Evolutionary conservation across 2,113 vertebrate genomes (phyloP), one percentile per base, ranked within the genome.

Genomic region (Pterocles burchelli): DNA sequence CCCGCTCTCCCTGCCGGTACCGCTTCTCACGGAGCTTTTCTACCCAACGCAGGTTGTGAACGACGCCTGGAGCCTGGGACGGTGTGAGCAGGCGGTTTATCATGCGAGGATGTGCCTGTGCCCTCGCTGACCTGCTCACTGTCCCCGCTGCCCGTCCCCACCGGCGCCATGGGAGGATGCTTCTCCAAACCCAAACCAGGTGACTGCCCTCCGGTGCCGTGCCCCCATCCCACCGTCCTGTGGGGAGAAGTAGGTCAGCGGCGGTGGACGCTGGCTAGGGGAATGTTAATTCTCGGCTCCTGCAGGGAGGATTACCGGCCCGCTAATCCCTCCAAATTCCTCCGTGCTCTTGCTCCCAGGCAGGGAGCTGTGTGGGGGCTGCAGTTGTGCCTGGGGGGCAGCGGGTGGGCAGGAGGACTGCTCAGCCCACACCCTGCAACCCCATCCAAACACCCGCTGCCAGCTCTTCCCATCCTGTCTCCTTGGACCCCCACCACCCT

Each of bases 181-280:
- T 99, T 99, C 98, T 99, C 99, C 97, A 99, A 99, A 98, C 98
- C 99, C 96, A 99, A 99, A 97, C 98, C 99, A 99, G 99, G 99
- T 99, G 97, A 98, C 74, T 45, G 58, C 68, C 48, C 74, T 63
- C 68, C 92, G 31, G 85, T 68, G 34, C 93, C 68, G 28, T 75
- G 91, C 92, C 88, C 84, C 89, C 83, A 0, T 18, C 81, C 54
- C 29, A 0, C 43, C 4, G 9, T 4, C 13, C 61, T 1, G 0
- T 11, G 68, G 36, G 41, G 31, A 87, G 85, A 96, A 91, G 59
- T 95, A 98, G 97, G 96, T 97, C 98, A 98, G 94, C 29, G 1
- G 61, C 12, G 8, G 76, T 9, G 17, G 70, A 62, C 1, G 54
- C 91, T 45, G 80, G 54, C 85, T 1, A 3, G 83, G 98, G 95